A percentile compares a stretch with the other conserved stretches of the same genome.
Evolutionary conservation across 2,797 vertebrate genomes (phyloP).

Genomic region (Eupleurogrammus muticus): DNA sequence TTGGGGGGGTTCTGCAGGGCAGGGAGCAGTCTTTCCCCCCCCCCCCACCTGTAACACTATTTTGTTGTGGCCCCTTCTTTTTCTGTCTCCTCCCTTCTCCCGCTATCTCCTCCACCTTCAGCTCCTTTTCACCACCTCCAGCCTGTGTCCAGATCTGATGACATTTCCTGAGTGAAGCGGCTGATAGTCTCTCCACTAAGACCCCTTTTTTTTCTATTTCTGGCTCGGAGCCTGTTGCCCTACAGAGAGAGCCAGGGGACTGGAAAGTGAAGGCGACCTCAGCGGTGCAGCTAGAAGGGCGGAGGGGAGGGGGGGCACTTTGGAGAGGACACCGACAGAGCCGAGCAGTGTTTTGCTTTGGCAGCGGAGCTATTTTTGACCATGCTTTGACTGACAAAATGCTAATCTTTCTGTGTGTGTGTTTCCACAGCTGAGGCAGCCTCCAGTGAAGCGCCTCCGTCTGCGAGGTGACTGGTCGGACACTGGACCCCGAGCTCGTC

Average conservation of each 20-base stretch:
- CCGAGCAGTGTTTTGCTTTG: constrained; percentile 69
- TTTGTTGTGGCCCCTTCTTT: constrained; percentile 16
- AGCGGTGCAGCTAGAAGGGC: constrained; percentile 40
- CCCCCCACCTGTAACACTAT: constrained; percentile 53
- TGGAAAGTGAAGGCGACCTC: constrained; percentile 65
- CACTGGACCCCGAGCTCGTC: constrained; percentile 96
- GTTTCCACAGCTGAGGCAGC: constrained; percentile 90
- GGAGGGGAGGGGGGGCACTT: constrained; percentile 19
- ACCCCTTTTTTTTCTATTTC: constrained; percentile 56
- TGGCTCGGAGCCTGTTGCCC: constrained; percentile 66
- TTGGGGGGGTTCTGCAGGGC: constrained; percentile 17
- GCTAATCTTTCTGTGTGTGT: constrained; percentile 61
- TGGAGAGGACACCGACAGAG: constrained; percentile 64
- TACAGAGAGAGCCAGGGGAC: constrained; percentile 49
- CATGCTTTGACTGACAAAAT: constrained; percentile 70
- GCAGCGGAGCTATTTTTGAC: constrained; percentile 78
- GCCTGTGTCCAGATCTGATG: constrained; percentile 48
- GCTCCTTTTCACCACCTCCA: constrained; percentile 52
- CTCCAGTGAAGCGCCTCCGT: constrained; percentile 95
- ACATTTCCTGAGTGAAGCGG: constrained; percentile 51
- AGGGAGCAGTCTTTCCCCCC: constrained; percentile 34
- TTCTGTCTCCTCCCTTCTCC: constrained; percentile 23
- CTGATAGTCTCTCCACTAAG: constrained; percentile 45
- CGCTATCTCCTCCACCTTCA: constrained; percentile 24
- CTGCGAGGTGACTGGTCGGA: constrained; percentile 98